Evolutionary conservation across 2,797 vertebrate genomes (phyloP).

Genomic region (Ptychobarbus kaznakovi): DNA sequence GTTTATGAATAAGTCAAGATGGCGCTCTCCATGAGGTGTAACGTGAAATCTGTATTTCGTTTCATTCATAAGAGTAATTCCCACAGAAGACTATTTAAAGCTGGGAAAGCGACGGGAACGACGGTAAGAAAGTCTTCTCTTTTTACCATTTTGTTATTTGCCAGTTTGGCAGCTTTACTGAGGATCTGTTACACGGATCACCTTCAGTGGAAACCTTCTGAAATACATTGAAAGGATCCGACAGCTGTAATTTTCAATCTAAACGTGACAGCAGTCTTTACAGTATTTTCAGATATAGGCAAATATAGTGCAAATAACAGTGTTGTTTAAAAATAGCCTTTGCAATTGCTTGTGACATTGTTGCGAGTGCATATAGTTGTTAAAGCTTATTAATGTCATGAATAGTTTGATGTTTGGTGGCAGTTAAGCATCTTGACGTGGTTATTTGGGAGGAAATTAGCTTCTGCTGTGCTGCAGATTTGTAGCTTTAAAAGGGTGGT

Average conservation of each 20-base stretch:
- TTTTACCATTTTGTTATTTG: not conserved
- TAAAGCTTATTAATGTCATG: not conserved
- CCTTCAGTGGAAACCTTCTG: not conserved
- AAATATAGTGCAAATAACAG: not conserved
- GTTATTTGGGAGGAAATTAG: not conserved
- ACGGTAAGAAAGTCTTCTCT: conserved; percentile 58
- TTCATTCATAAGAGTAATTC: conserved; percentile 61
- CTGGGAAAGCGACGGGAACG: not conserved
- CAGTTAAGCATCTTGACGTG: not conserved
- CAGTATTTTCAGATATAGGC: not conserved
- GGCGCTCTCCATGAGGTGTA: conserved; percentile 71
- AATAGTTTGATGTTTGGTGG: not conserved
- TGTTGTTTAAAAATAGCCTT: not conserved
- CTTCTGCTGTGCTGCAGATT: not conserved
- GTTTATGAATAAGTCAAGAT: conserved; percentile 67
- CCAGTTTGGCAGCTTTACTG: not conserved
- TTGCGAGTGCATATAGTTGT: not conserved
- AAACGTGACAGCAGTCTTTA: not conserved
- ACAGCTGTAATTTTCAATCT: not conserved
- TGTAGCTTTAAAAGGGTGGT: not conserved
- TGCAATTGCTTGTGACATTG: not conserved
- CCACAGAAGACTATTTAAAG: conserved; percentile 44
- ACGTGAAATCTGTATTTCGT: conserved; percentile 55
- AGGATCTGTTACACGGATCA: not conserved
- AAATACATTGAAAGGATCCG: not conserved